These are phyloP conservation scores for Pocillopora verrucosa DNA, from an alignment of 64 coral and sea anemone species.

Conservation along the genomic window DNA sequence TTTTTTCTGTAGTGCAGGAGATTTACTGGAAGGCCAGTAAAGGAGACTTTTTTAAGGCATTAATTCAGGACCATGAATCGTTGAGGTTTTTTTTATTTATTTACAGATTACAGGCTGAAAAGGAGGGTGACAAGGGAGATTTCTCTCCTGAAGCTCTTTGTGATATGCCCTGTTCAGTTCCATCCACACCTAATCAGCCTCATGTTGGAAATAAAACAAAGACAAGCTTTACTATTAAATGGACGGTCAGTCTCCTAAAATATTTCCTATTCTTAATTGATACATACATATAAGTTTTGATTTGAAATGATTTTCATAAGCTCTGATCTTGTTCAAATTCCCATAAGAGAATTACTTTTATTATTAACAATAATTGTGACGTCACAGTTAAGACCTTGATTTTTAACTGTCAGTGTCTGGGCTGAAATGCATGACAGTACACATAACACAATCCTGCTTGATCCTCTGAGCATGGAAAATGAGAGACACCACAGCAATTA, in stretches of 20 bases:
- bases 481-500: too few species aligned
- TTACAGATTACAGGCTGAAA: conserved; percentile 74
- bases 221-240: conserved; percentile 82
- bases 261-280: too few species aligned
- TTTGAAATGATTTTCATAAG: too few species aligned
- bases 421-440: too few species aligned
- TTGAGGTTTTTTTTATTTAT: background rate
- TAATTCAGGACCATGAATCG: background rate
- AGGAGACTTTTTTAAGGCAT: background rate
- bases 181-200: conserved; percentile 69
- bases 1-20: too few species aligned
- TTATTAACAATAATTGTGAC: too few species aligned
- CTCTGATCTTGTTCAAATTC: too few species aligned
- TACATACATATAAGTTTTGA: too few species aligned
- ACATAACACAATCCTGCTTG: too few species aligned
- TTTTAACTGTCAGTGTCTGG: background rate
- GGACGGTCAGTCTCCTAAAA: conserved; percentile 62
- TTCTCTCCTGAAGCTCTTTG: conserved; percentile 83
- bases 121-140: conserved; percentile 65
- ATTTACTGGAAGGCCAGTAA: too few species aligned
- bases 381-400: background rate
- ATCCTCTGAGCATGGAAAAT: too few species aligned
- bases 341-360: too few species aligned
- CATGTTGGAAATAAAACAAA: conserved; percentile 74
- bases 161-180: conserved; percentile 64